Evolutionary conservation across 1,140 invertebrate genomes (phyloP), one percentile per base, ranked within the genome.

Genomic region (Heliconius congener): DNA sequence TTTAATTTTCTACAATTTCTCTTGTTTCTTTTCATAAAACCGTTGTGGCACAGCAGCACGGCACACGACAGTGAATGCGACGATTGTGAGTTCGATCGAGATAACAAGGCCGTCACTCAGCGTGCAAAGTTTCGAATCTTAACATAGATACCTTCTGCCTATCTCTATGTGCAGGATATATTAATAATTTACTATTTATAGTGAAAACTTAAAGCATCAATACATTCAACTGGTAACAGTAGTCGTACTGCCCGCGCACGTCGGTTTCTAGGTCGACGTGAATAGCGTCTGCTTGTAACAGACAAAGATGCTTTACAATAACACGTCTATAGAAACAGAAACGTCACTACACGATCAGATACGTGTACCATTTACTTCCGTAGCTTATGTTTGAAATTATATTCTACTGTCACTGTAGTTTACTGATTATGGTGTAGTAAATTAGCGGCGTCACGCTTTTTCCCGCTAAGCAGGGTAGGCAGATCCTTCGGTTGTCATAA

Each of bases 221-320:
- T 52, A 52, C 16, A 52, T 1, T 57, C n/a, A 57, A 57, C 3
- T 11, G n/a, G 13, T 27, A 16, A 66, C 60, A 27, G 13, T 27
- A 30, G 27, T 27, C 0, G 13, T 13, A 66, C 23, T 27, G 55
- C n/a, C 13, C 13, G n/a, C n/a, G 55, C 8, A n/a, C 9, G n/a
- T 57, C 52, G n/a, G 52, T 55, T 55, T 57, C 55, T 57, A 57
- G 55, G 55, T 57, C 55, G 55, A 66, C 60, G 60, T 66, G 60
- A 66, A 66, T 66, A 66, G 60, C 23, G 27, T 30, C 60, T 66
- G 13, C 60, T 66, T 66, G 60, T 66, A 30, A 66, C 60, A 30
- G 60, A 66, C 60, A 66, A 60, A 66, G 60, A 66, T 30, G 9
- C 23, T 66, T 16, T 30, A 16, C 60, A 66, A 66, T 66, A 57